These are phyloP conservation scores for Cyrtonyx montezumae DNA, from an alignment of 2,113 vertebrate genomes.

Conservation along the genomic window DNA sequence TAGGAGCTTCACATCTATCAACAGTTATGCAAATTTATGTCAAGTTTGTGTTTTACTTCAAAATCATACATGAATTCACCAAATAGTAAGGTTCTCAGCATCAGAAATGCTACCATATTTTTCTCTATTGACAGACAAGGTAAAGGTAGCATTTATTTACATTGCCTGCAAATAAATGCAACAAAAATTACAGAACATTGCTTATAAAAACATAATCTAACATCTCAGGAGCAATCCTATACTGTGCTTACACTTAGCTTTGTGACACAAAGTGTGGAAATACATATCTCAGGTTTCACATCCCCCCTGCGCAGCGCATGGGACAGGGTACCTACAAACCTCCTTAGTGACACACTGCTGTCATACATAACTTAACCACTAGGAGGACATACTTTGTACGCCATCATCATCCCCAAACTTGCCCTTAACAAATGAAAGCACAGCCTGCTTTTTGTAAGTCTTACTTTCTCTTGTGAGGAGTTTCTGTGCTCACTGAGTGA, in stretches of 20 bases:
- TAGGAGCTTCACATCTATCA: neutral
- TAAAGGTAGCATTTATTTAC: neutral
- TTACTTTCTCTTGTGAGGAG: conserved; percentile 90
- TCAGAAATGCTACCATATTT: neutral
- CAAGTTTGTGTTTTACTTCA: neutral
- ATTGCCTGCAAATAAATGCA: neutral
- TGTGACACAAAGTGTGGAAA: neutral
- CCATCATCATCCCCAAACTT: conserved; percentile 14
- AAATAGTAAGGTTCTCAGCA: neutral
- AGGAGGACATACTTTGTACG: conserved; percentile 14
- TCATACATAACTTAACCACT: neutral
- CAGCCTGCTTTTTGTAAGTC: conserved; percentile 58
- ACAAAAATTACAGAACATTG: neutral
- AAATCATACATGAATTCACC: neutral
- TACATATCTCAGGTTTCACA: neutral
- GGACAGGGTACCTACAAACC: neutral
- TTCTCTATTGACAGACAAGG: neutral
- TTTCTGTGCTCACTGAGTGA: conserved; percentile 97
- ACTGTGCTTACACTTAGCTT: neutral
- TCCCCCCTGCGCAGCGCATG: neutral
- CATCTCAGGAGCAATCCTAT: neutral
- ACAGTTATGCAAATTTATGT: neutral
- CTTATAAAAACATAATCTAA: neutral
- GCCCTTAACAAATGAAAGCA: conserved; percentile 16
- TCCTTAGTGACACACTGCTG: neutral